These are phyloP conservation scores for Zoroaster sp. DNA, from an alignment of 53 echinoderm and acorn worm species.

Conservation along the genomic window DNA sequence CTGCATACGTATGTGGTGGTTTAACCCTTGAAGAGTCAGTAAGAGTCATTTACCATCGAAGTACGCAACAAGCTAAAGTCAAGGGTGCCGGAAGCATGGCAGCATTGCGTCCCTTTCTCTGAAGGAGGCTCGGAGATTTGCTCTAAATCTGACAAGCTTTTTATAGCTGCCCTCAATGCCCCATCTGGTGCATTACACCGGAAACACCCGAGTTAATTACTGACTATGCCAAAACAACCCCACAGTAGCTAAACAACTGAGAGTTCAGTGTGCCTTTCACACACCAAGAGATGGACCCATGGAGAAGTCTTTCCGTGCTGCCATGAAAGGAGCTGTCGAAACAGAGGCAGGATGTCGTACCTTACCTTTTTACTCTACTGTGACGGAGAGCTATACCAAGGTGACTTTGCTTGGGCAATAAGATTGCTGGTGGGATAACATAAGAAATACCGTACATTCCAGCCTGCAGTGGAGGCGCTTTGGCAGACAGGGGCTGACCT, in stretches of 20 bases:
- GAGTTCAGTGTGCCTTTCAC: constrained; percentile 93
- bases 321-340: constrained; percentile 73
- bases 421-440: constrained; percentile 94
- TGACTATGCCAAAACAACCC: constrained; percentile 69
- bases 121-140: constrained; percentile 68
- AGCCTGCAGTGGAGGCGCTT: constrained; percentile 77
- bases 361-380: constrained; percentile 93
- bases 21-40: constrained; percentile 86
- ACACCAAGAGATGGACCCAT: constrained; percentile 90
- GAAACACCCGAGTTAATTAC: constrained; percentile 65
- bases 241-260: constrained; percentile 77
- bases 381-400: constrained; percentile 69
- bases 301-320: constrained; percentile 75
- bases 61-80: constrained; percentile 79
- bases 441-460: constrained; percentile 79
- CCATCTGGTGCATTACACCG: constrained; percentile 81
- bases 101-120: constrained; percentile 71
- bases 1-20: constrained; percentile 92
- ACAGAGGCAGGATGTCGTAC: constrained; percentile 62
- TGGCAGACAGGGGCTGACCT: constrained; percentile 69
- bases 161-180: constrained; percentile 91
- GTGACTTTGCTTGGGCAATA: constrained; percentile 75
- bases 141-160: constrained; percentile 69
- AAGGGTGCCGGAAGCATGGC: constrained; percentile 96
- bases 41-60: constrained; percentile 82